These are phyloP conservation scores for Thera britannica DNA, from an alignment of 2,888 invertebrate species.

Conservation along the genomic window DNA sequence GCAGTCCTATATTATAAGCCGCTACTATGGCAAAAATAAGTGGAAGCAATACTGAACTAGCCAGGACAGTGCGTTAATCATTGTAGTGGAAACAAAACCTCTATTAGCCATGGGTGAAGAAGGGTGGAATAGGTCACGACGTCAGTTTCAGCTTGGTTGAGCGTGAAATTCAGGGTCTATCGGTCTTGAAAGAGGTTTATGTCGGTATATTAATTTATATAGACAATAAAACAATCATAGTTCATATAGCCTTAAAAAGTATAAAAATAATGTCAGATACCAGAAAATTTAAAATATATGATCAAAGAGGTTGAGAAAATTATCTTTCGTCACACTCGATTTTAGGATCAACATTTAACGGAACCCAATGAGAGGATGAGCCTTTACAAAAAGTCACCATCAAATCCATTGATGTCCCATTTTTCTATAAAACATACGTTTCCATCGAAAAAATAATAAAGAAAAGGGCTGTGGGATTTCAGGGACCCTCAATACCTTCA, in stretches of 20 bases:
- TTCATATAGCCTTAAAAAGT: background rate
- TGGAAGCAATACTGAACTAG: slow-evolving; percentile 35
- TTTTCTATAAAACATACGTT: slow-evolving; percentile 32
- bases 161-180: slow-evolving; percentile 24
- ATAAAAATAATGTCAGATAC: background rate
- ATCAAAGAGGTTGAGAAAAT: slow-evolving; percentile 1
- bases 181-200: background rate
- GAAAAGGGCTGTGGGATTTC: slow-evolving; percentile 38
- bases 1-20: background rate
- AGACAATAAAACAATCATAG: background rate
- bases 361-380: slow-evolving; percentile 14
- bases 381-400: slow-evolving; percentile 22
- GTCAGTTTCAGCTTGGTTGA: slow-evolving; percentile 25
- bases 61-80: slow-evolving; percentile 65
- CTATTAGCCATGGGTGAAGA: slow-evolving; percentile 41
- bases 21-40: slow-evolving; percentile 24
- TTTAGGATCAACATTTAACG: slow-evolving; percentile 17
- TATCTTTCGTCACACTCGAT: slow-evolving; percentile 6
- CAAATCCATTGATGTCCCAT: slow-evolving; percentile 29
- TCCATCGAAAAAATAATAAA: slow-evolving; percentile 36
- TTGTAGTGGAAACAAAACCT: slow-evolving; percentile 53
- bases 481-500: slow-evolving; percentile 38
- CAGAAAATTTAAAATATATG: background rate
- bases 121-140: slow-evolving; percentile 33
- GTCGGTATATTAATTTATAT: background rate